Base-by-base conservation (phyloP, 2,113 vertebrate species). In the Camarhynchus parvulus region DNA sequence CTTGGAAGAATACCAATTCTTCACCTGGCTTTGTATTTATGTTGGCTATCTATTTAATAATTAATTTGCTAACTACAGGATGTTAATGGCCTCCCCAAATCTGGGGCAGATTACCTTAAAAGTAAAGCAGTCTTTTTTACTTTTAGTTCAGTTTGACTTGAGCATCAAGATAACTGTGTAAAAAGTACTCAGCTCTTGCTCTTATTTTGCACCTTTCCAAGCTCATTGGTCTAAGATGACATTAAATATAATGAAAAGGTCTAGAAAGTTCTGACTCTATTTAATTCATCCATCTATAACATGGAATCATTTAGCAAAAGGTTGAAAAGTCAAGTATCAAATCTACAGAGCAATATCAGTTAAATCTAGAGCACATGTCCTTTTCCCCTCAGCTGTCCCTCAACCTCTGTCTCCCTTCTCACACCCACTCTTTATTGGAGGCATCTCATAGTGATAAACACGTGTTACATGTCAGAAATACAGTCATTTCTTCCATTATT, bases 391-490 rank as follows among this genome's bases (percentile, higher is more conserved):
- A 59, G 49, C 22, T 63, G 19, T 16, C 42, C 30, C 27, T 75
- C 22, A 62, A 7, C 9, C 37, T 50, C 9, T 16, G 25, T 16
- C 10, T 10, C n/a, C 5, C 30, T 16, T 35, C 25, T 10, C 18
- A 15, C 4, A 18, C 33, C 9, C 0, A 2, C 9, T 10, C 8
- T 20, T 41, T 21, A 9, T 68, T n/a, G n/a, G 21, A 41, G 14
- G 6, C 11, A 47, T 67, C 66, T 83, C 56, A 39, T 9, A 50
- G 17, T 11, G 37, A n/a, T 7, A 61, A 70, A 37, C 27, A 76
- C 4, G 1, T 59, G 81, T n/a, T 8, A 11, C 6, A 2, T 10
- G 2, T 18, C 27, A 89, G 44, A 76, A 94, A 68, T 11, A 23
- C 10, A 79, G 23, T 50, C 20, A 23, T 41, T 19, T 28, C 21